Evolutionary conservation across 2,888 invertebrate species (phyloP).

Genomic region (Slavum lentiscoides): DNA sequence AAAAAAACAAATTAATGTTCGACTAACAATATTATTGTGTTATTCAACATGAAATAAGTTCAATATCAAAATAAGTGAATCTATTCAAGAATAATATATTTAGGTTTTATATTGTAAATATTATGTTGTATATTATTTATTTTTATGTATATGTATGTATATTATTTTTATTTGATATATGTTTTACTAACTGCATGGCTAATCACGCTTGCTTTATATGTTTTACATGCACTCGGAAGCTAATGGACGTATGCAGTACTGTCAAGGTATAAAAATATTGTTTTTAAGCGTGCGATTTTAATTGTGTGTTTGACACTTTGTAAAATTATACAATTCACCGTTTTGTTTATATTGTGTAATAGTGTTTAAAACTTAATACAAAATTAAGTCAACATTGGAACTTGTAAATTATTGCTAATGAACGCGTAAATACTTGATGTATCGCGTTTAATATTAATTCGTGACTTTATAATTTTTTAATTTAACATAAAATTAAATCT

Average conservation of each 20-base stretch:
- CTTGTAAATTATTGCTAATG: background rate
- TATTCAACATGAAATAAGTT: background rate
- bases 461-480: no score
- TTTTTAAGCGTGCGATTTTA: slow-evolving; percentile 11
- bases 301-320: background rate
- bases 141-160: slow-evolving; percentile 5
- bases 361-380: background rate
- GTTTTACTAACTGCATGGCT: slow-evolving; percentile 50
- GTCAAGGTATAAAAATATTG: slow-evolving; percentile 74
- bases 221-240: slow-evolving; percentile 71
- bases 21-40: background rate
- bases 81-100: background rate
- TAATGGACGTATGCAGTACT: slow-evolving; percentile 91
- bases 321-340: background rate
- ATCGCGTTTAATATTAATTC: no score
- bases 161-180: slow-evolving; percentile 4
- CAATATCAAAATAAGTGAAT: background rate
- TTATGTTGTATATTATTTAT: slow-evolving; percentile 8
- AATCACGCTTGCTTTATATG: slow-evolving; percentile 62
- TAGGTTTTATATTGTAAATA: slow-evolving; percentile 8
- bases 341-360: background rate
- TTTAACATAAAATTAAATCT: no score
- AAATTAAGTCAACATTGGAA: background rate
- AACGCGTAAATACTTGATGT: background rate
- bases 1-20: background rate